Evolutionary conservation across 2,113 vertebrate species (phyloP), one percentile per base, ranked within the genome.

Genomic region (Uria lomvia): DNA sequence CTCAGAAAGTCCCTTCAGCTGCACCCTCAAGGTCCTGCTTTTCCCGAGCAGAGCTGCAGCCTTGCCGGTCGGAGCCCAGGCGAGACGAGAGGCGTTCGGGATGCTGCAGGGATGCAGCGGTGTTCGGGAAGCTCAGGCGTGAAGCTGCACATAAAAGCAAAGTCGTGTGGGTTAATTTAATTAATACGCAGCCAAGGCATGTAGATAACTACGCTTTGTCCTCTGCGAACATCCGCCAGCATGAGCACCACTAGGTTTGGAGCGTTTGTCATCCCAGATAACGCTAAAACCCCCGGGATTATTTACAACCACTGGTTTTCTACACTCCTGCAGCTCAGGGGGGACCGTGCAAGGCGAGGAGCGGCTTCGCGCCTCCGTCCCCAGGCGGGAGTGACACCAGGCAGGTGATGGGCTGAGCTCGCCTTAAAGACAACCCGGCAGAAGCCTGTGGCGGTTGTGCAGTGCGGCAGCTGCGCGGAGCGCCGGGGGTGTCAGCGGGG

Each of bases 251-350:
- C 23, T 14, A 13, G 36, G 16, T 68, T 60, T 47, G 6, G 75
- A 11, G 65, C 4, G 32, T 78, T 74, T 50, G 50, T 24, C n/a
- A 20, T 14, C 38, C 55, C 30, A 12, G 23, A 19, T 34, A 49
- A 40, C 0, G 1, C 53, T 27, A 1, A 24, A 60, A 8, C 53
- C 13, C 26, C 7, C 2, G 1, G 59, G 52, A 14, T 83, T 47
- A 15, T 50, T 38, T 5, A 3, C 21, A 22, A 17, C 13, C 0
- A 0, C 18, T 19, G 43, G 0, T 40, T 62, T 53, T 62, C 47
- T 1, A 36, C 45, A 7, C 40, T 34, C 6, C 12, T 49, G 60
- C 42, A 40, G n/a, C 78, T 66, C 6, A 1, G 20, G 53, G 1
- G 17, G 0, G 3, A 32, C n/a, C 1, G 0, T 5, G 49, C 8